Evolutionary conservation across 2,113 vertebrate species (phyloP).

Genomic region (Tupaia tana): DNA sequence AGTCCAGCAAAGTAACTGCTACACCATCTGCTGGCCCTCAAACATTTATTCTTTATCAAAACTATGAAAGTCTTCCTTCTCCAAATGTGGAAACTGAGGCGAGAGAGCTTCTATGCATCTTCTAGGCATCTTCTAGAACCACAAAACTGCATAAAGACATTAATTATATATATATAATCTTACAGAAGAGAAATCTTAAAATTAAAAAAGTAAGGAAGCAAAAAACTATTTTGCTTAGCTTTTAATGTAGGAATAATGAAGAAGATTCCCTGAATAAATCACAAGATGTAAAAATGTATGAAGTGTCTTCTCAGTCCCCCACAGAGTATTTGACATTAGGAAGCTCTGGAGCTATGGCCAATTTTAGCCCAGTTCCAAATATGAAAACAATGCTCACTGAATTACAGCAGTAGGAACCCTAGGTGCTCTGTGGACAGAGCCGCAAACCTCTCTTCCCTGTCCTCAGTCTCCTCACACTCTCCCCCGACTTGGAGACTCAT

Average conservation of each 20-base stretch:
- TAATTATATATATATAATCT: background rate
- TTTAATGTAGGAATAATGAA: slow-evolving; percentile 25
- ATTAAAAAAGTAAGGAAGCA: background rate
- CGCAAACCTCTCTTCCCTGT: background rate
- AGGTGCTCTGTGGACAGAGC: background rate
- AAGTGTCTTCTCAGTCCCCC: background rate
- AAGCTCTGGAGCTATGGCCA: background rate
- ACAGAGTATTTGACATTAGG: background rate
- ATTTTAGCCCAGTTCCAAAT: background rate
- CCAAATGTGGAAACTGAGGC: background rate
- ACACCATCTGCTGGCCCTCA: no score
- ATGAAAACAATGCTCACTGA: background rate
- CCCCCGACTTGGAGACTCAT: background rate
- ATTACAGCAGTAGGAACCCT: background rate
- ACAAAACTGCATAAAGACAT: background rate
- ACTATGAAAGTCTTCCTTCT: background rate
- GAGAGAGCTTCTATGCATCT: background rate
- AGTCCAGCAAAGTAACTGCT: no score
- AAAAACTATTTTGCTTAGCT: background rate
- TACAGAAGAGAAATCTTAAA: background rate
- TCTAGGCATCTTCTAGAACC: background rate
- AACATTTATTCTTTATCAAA: background rate
- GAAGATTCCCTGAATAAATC: background rate
- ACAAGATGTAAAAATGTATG: background rate
- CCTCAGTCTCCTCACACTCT: background rate